A percentile compares a stretch with the other conserved stretches of the same genome.
Conservation (phyloP, 1,140 invertebrate species). For the Pogonognathellus flavescens region DNA sequence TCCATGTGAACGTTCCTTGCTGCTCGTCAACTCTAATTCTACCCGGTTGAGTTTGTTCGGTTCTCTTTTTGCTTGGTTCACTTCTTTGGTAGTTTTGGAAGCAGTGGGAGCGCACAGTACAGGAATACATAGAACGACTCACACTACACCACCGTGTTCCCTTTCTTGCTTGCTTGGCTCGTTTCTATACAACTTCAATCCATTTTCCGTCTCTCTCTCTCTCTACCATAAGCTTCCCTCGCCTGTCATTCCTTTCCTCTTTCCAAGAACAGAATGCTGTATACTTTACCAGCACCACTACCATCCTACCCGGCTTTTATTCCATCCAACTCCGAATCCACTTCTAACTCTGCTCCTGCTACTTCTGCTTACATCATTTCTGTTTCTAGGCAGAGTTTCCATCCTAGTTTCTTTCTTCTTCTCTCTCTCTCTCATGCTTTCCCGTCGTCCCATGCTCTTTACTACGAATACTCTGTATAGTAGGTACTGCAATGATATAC, state of each 20-base stretch:
- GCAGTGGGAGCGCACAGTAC: too few relatives aligned
- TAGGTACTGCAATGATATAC: too few relatives aligned
- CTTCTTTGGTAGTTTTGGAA: too few relatives aligned
- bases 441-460: too few relatives aligned
- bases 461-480: too few relatives aligned
- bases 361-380: slow-evolving; percentile 21
- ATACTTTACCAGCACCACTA: neutral
- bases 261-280: neutral
- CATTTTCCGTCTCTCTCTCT: slow-evolving; percentile 8
- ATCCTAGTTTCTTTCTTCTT: neutral
- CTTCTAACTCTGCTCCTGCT: neutral
- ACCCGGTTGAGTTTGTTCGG: slow-evolving; percentile 21
- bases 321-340: neutral
- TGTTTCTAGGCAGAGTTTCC: neutral
- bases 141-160: neutral
- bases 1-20: too few relatives aligned
- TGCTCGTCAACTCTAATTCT: neutral
- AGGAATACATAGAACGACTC: too few relatives aligned
- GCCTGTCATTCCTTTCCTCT: slow-evolving; percentile 29
- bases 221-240: slow-evolving; percentile 18
- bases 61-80: neutral
- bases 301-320: slow-evolving; percentile 6
- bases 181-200: slow-evolving; percentile 11
- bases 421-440: neutral
- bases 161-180: neutral